Evolutionary conservation across 2,888 invertebrate genomes (phyloP), one percentile per base, ranked within the genome.

Genomic region (Polymixis flavicincta): DNA sequence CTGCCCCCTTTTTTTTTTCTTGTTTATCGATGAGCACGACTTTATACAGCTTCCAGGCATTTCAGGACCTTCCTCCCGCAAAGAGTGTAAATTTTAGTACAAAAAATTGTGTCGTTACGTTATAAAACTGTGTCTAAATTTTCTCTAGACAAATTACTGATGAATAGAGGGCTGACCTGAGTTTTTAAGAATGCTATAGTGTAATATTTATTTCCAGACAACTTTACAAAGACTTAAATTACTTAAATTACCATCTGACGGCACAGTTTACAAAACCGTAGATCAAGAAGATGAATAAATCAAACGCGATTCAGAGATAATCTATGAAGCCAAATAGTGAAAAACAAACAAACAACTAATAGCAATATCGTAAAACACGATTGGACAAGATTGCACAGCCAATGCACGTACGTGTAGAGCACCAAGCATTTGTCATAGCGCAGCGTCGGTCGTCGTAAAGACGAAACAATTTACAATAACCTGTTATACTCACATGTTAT

Each of bases 391-490:
- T 74, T 80, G 69, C 66, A 80, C 60, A 64, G 32, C 63, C 59
- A 37, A 61, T 76, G 67, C 52, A 64, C 57, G 50, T 45, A 14
- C 48, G 52, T 28, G 25, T 32, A 22, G 22, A 55, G 57, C 61
- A 61, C 42, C 50, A 54, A 71, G 42, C 45, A 70, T 81, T 80
- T 68, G 76, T 80, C 71, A 80, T 55, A 54, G 45, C 61, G 42
- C 42, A 45, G 42, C 42, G 42, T 13, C 42, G 60, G 42, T 13
- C 42, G 60, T 73, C 68, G 72, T 86, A 69, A 76, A 80, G 55
- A 76, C 67, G 63, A 78, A 71, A 82, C 78, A 79, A 76, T 78
- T 82, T 70, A 81, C 76, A 74, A 77, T 78, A 87, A 84, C 74
- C 71, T 75, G 80, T 81, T 74, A 17, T 61, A 69, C 59, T 63